Evolutionary conservation across 2,797 vertebrate species (phyloP), one percentile per base, ranked within the genome.

Genomic region (Sciaenops ocellatus): DNA sequence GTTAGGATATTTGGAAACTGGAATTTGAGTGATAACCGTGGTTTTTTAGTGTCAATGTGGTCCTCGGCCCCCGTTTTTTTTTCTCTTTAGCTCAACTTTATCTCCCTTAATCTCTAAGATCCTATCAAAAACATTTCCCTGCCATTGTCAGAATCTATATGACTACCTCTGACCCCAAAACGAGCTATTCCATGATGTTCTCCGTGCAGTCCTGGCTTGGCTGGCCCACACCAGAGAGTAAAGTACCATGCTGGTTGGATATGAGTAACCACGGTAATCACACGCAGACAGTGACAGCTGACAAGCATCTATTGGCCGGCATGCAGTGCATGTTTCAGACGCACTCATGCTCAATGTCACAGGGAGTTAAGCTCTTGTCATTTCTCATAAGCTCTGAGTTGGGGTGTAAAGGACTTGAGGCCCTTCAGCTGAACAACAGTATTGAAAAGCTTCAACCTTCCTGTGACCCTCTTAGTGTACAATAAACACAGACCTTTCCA

Each of bases 261-360:
- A 76, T 69, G 80, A 87, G 83, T 76, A 87, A 89, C 88, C 80
- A 46, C 64, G 11, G 74, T 89, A 90, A 93, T 93, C 89, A 92
- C 87, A 85, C 48, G 60, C 89, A 89, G 84, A 87, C 89, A 83
- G 81, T 80, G 83, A 85, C 90, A 83, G 82, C 85, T 88, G 88
- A 91, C 90, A 87, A 91, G 84, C 88, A 91, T 89, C 89, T 88
- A 84, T 85, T 89, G 87, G 88, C 85, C 56, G 3, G 68, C 78
- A 30, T 81, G 78, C 65, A 76, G 76, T n/a, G 44, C 66, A 54
- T 74, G 80, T 85, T 86, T 89, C 84, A 92, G 90, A 84, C 87
- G 80, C 82, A 77, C 76, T 92, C 71, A 78, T 88, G 88, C 85
- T 89, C 82, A 86, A 71, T 71, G 75, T 92, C 83, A 87, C 52